phyloP scores from a whole-genome alignment of 2,888 invertebrate genomes.

The Megastigmus dorsalis region DNA sequence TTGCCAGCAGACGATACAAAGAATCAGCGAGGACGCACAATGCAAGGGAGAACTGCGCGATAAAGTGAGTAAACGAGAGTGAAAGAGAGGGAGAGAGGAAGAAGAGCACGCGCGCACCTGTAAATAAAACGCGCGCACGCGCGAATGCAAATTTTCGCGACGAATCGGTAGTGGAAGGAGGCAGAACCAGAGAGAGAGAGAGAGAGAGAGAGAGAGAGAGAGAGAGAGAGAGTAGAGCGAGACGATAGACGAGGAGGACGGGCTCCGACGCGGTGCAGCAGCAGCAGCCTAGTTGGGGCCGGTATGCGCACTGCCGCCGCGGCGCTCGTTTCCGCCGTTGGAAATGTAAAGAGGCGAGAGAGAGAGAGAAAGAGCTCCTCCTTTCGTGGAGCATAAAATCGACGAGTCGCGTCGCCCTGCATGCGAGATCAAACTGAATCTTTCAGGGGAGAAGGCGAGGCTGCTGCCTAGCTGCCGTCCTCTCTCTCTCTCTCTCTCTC shows the following conservation, averaged over 20 bases:
- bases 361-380: background rate
- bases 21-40: conserved; percentile 28
- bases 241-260: no score
- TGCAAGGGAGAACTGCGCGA: background rate
- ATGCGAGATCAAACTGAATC: conserved; percentile 52
- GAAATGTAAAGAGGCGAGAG: conserved; percentile 34
- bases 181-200: no score
- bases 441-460: conserved; percentile 18
- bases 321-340: conserved; percentile 34
- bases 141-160: conserved; percentile 39
- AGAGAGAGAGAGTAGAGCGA: no score
- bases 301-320: background rate
- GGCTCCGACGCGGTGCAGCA: no score
- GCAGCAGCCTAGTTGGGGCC: no score
- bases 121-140: conserved; percentile 50
- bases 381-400: conserved; percentile 50
- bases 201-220: no score
- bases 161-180: conserved; percentile 8
- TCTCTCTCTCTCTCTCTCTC: background rate
- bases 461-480: background rate
- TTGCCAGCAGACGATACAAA: conserved; percentile 20
- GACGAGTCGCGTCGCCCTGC: conserved; percentile 46
- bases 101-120: conserved; percentile 37
- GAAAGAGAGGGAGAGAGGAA: background rate
- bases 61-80: background rate